A percentile compares a stretch with the other conserved stretches of the same genome.
Conservation (phyloP, 1,140 invertebrate species). For the Cydia splendana region DNA sequence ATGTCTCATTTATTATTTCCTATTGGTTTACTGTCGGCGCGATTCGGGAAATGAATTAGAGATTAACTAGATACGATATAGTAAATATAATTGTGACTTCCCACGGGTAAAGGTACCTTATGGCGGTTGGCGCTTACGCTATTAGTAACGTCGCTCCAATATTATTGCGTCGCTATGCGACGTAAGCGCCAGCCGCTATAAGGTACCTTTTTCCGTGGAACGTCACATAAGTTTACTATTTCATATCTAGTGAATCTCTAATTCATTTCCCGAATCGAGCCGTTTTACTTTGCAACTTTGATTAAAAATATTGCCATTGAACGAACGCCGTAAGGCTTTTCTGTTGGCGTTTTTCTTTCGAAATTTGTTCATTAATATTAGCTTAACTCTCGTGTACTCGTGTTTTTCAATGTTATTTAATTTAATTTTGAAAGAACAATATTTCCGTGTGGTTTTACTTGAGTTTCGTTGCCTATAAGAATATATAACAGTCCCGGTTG, state of each 20-base stretch:
- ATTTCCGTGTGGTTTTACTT: neutral
- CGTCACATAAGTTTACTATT: too few species aligned
- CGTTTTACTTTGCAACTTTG: neutral
- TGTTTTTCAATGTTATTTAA: neutral
- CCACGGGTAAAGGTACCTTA: too few species aligned
- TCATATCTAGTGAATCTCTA: too few species aligned
- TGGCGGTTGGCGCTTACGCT: too few species aligned
- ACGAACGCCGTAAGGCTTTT: constrained; percentile 1
- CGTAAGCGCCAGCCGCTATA: too few species aligned
- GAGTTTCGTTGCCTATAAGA: neutral
- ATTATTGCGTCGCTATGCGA: too few species aligned
- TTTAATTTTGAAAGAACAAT: neutral
- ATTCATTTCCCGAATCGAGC: too few species aligned
- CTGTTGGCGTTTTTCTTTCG: constrained; percentile 12
- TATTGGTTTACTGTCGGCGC: neutral
- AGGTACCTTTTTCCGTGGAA: too few species aligned
- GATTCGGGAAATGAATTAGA: too few species aligned
- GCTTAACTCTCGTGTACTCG: neutral
- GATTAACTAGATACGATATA: too few species aligned
- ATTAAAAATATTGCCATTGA: constrained; percentile 18
- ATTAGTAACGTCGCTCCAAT: too few species aligned
- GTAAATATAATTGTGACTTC: too few species aligned
- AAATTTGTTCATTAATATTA: constrained; percentile 19
- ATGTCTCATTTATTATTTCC: constrained; percentile 20
- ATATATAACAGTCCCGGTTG: neutral